Evolutionary conservation across 2,888 invertebrate genomes (phyloP), one percentile per base, ranked within the genome.

Genomic region (Drosophila ustulata): DNA sequence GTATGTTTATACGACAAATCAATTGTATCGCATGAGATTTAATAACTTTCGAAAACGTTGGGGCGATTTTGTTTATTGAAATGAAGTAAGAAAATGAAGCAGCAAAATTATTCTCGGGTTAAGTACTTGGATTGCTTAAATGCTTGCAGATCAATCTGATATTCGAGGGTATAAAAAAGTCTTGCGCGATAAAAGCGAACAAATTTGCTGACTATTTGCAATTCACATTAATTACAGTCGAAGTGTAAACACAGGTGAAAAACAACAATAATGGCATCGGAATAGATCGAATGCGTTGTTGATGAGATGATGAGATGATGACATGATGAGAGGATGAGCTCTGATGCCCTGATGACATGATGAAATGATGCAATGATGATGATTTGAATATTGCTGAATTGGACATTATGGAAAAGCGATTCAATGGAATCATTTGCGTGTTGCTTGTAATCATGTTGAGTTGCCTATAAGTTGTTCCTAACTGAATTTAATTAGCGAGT

Each of bases 191-290:
- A 23, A 0, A 23, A 43, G 7, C 2, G 18, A 34, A 34, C 13
- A 37, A 23, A 26, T 11, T 23, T 34, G 13, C 62, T 6, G 49
- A 56, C 41, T 71, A 49, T 75, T 66, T 59, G 49, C 62, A 56
- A 30, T 71, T 62, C 71, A 53, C 58, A 63, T 75, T 75, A 75
- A 75, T 75, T 63, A 63, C 47, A 63, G 23, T 45, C 23, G 18
- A 71, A 52, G 72, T 67, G 75, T 57, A 67, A 75, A 61, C 43
- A 71, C 46, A 69, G 50, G n/a, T 47, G 64, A 30, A 37, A 46
- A 37, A 41, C 45, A 56, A 34, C 39, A 62, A 52, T 39, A 66
- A 66, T 63, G 49, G 11, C 13, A 71, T 59, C 58, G 46, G 53
- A 58, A 67, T 55, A 46, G 49, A 50, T 57, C 49, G 25, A 55